Percentiles rank a stretch among this genome's conserved stretches.
These are phyloP conservation scores for Drosophila sproati DNA, from an alignment of 1,140 invertebrate genomes.

Conservation along the genomic window DNA sequence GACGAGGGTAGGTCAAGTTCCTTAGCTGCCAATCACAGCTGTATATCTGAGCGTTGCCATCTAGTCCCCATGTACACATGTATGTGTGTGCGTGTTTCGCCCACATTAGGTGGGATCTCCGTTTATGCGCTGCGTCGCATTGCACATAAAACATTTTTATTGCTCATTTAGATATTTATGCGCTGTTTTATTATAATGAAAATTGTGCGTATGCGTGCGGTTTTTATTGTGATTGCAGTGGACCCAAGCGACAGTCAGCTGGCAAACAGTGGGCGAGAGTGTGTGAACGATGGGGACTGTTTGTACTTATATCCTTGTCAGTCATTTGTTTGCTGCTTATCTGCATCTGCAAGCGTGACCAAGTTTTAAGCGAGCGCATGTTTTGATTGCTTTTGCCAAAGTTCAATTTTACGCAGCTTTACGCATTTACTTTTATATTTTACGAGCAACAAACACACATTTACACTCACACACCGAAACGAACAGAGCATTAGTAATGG, in stretches of 20 bases:
- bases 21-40: slow-evolving; percentile 66
- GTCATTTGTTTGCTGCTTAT: slow-evolving; percentile 48
- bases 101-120: slow-evolving; percentile 21
- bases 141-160: slow-evolving; percentile 83
- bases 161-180: slow-evolving; percentile 83
- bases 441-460: slow-evolving; percentile 35
- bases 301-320: slow-evolving; percentile 11
- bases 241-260: slow-evolving; percentile 35
- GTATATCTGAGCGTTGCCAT: slow-evolving; percentile 29
- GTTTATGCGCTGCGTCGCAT: slow-evolving; percentile 64
- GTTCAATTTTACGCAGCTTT: slow-evolving; percentile 78
- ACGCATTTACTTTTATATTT: slow-evolving; percentile 66
- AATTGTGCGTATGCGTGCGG: slow-evolving; percentile 80
- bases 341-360: slow-evolving; percentile 62
- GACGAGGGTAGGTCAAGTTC: slow-evolving; percentile 71
- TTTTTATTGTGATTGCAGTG: slow-evolving; percentile 81
- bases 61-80: background rate
- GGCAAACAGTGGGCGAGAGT: background rate
- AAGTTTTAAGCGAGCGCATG: slow-evolving; percentile 70
- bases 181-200: slow-evolving; percentile 82
- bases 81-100: slow-evolving; percentile 32
- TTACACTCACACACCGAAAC: slow-evolving; percentile 14
- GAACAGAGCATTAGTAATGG: slow-evolving; percentile 43
- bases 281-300: background rate
- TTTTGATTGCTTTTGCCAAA: slow-evolving; percentile 63